Evolutionary conservation across 1,140 invertebrate species (phyloP), one percentile per base, ranked within the genome.

Genomic region (Brachionus koreanus): DNA sequence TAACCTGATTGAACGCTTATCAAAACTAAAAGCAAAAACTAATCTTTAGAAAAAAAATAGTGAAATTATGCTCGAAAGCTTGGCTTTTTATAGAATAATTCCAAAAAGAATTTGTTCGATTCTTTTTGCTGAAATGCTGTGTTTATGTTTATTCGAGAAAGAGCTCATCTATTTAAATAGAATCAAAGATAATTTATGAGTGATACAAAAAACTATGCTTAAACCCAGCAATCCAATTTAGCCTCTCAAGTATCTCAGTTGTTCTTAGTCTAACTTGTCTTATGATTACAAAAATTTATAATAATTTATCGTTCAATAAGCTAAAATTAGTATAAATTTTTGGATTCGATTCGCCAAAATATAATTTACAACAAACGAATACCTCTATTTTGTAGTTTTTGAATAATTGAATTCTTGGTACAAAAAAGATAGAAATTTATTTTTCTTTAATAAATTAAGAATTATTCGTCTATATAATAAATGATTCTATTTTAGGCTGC

Each of bases 1-100:
- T 69, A 69, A 69, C 65, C 65, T 69, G 65, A 69, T 42, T 37
- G 35, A 69, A 69, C 65, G 65, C 65, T 69, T 69, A 39, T 39
- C 37, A 16, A 19, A 39, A 25, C 65, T 39, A 39, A 69, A 43
- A 69, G 25, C 63, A 33, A 65, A 33, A 65, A 23, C 63, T 65
- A 37, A 57, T 65, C 63, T 65, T 65, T 29, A 65, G 63, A 65
- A 19, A 57, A 63, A 33, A 65, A 65, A 65, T 35, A 69, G 37
- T 19, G 16, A 69, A 69, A 69, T 69, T 69, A 69, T 69, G 65
- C 16, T 69, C 37, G 13, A 19, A 39, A 39, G 33, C 16, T 69
- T 19, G 35, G 65, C 33, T 39, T 69, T 69, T 69, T 69, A 69
- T 69, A 69, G 29, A 37, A 69, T 37, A 69, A 37, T 39, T 69